Evolutionary conservation across 2,797 vertebrate species (phyloP), one percentile per base, ranked within the genome.

Genomic region (Tarsius wallacei): DNA sequence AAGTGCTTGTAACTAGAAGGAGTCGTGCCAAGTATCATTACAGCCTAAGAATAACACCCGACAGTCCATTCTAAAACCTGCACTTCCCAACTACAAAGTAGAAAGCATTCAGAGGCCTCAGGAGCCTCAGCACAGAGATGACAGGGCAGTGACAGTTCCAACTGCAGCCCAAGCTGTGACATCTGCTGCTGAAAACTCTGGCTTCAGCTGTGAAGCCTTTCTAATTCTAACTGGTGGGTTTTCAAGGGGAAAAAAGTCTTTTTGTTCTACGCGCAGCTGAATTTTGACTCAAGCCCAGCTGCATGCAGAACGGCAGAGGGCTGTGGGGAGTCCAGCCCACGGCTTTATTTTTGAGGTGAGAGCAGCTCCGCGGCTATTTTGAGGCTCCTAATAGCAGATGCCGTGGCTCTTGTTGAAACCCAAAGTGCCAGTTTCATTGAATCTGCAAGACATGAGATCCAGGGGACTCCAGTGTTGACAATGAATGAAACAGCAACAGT

Each of bases 291-390:
- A 26, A 81, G 66, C 89, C 91, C 97, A 96, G 97, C 93, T 89
- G 97, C n/a, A 3, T 7, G 14, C 64, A 57, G 78, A 87, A n/a
- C 2, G 1, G 82, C 5, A 24, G 55, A 77, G 57, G 63, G 86
- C 53, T 3, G 13, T 15, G 49, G 63, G 81, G 63, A 53, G 74
- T 47, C 5, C 5, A 55, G 76, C 73, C 90, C 86, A 61, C 51
- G 0, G 63, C 59, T n/a, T 87, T 96, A 51, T 53, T 91, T 94
- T 15, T 88, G 51, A 97, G 96, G 97, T 94, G 88, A 97, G 93
- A 98, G 59, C 96, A 47, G 64, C 22, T 64, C 77, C 93, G 87
- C 87, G 24, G 98, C 94, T 94, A 96, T 89, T 97, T 70, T 83
- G 97, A 97, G 97, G 86, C 51, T 82, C 63, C 94, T 87, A 64